A percentile compares a stretch with the other conserved stretches of the same genome.
Evolutionary conservation across 1,140 invertebrate species (phyloP).

Genomic region (Drosophila nannoptera): DNA sequence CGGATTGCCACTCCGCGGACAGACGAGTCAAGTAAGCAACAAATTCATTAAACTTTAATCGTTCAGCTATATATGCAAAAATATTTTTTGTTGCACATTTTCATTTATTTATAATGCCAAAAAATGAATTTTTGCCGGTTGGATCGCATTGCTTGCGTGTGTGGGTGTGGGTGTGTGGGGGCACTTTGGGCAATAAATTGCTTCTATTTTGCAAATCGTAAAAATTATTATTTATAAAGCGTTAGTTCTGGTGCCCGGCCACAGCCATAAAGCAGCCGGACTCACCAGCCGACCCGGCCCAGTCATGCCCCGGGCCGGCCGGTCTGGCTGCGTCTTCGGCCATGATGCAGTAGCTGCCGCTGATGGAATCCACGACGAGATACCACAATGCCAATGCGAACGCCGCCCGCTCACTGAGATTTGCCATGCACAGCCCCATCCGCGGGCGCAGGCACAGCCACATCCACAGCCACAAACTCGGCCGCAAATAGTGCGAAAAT

Average conservation of each 20-base stretch:
- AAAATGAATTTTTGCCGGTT: no score
- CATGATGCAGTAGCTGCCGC: slow-evolving; percentile 10
- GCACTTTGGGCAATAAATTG: slow-evolving; percentile 40
- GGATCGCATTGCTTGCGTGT: background rate
- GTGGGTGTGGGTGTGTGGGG: slow-evolving; percentile 2
- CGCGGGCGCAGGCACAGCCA: slow-evolving; percentile 19
- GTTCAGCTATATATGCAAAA: background rate
- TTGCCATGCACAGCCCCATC: slow-evolving; percentile 32
- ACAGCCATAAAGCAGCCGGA: slow-evolving; percentile 54
- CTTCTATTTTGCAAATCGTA: slow-evolving; percentile 57
- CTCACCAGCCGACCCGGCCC: slow-evolving; percentile 58
- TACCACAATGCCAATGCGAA: slow-evolving; percentile 16
- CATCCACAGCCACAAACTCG: slow-evolving; percentile 23
- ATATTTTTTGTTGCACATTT: no score
- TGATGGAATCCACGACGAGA: slow-evolving; percentile 45
- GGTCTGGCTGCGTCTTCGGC: slow-evolving; percentile 6
- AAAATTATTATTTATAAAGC: slow-evolving; percentile 69
- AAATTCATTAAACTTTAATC: slow-evolving; percentile 5
- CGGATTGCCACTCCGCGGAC: slow-evolving; percentile 9
- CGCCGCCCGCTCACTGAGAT: slow-evolving; percentile 39
- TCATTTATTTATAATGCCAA: no score
- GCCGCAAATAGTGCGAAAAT: slow-evolving; percentile 54
- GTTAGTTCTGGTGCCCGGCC: slow-evolving; percentile 45
- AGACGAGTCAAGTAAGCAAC: slow-evolving; percentile 17
- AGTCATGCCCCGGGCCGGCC: slow-evolving; percentile 16